Conservation (phyloP, 2,888 invertebrate genomes). For the Pachymerium ferrugineum region DNA sequence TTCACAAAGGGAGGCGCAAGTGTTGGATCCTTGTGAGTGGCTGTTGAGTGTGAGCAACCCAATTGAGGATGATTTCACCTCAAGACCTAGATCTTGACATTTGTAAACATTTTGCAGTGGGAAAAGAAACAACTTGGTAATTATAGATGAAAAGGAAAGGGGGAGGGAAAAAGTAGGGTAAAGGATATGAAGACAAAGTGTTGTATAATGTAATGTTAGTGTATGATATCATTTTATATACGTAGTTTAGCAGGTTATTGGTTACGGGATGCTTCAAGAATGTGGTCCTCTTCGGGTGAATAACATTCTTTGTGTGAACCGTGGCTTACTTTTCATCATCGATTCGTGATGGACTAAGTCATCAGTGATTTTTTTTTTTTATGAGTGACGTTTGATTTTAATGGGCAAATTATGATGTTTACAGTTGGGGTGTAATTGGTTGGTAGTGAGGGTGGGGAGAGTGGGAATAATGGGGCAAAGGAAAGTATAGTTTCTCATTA, state of each 20-base stretch:
- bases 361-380: not conserved
- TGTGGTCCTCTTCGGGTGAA: not conserved
- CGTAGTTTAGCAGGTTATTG: not conserved
- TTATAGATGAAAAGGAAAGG: not conserved
- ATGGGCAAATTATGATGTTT: not conserved
- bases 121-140: not conserved
- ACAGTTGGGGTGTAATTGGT: not conserved
- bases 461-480: too few species aligned
- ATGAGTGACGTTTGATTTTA: not conserved
- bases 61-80: not conserved
- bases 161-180: too few species aligned
- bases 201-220: not conserved
- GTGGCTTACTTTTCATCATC: not conserved
- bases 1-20: slow-evolving; percentile 17
- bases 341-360: not conserved
- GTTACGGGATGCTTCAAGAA: not conserved
- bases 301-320: slow-evolving; percentile 2
- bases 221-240: not conserved
- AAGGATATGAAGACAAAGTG: too few species aligned
- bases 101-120: not conserved
- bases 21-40: not conserved
- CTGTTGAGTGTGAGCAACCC: too few species aligned
- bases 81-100: slow-evolving; percentile 10
- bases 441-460: too few species aligned
- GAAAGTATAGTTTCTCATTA: too few species aligned